A percentile compares a stretch with the other conserved stretches of the same genome.
phyloP scores from a whole-genome alignment of 2,888 invertebrate species.

The Cantharis rufa region DNA sequence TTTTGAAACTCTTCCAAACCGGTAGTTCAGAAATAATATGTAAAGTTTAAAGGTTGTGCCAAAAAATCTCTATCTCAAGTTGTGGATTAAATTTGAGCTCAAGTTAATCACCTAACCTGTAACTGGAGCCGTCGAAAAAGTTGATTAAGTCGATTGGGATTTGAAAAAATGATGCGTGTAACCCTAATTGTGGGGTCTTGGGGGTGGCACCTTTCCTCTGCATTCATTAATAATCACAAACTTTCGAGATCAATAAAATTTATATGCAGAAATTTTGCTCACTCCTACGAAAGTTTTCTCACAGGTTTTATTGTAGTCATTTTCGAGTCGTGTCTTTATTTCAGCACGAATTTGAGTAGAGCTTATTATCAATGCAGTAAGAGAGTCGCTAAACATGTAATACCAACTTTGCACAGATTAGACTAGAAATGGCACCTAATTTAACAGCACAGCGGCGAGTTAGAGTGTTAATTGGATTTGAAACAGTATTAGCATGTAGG shows the following conservation, averaged over 20 bases:
- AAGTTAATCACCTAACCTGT: conserved; percentile 34
- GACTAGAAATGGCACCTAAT: conserved; percentile 41
- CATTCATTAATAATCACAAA: conserved; percentile 15
- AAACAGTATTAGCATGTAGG: conserved; percentile 34
- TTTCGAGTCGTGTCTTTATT: conserved; percentile 13
- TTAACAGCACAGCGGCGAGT: conserved; percentile 35
- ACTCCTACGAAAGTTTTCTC: background rate
- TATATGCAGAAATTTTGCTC: background rate
- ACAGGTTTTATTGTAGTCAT: background rate
- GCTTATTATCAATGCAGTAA: conserved; percentile 25
- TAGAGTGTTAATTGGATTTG: conserved; percentile 35
- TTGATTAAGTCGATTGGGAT: conserved; percentile 39
- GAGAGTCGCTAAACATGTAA: conserved; percentile 24
- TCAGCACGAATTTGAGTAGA: conserved; percentile 10
- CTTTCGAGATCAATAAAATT: background rate
- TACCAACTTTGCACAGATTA: conserved; percentile 34
- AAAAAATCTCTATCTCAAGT: background rate
- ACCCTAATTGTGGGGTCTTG: conserved; percentile 21
- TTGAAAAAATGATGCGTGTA: conserved; percentile 30
- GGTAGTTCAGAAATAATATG: background rate
- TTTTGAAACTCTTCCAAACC: background rate
- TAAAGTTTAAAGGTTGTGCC: background rate
- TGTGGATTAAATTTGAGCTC: conserved; percentile 32
- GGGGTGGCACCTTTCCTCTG: conserved; percentile 12
- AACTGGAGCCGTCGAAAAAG: conserved; percentile 34